Conservation (phyloP, 2,888 invertebrate genomes). For the Muscina levida region DNA sequence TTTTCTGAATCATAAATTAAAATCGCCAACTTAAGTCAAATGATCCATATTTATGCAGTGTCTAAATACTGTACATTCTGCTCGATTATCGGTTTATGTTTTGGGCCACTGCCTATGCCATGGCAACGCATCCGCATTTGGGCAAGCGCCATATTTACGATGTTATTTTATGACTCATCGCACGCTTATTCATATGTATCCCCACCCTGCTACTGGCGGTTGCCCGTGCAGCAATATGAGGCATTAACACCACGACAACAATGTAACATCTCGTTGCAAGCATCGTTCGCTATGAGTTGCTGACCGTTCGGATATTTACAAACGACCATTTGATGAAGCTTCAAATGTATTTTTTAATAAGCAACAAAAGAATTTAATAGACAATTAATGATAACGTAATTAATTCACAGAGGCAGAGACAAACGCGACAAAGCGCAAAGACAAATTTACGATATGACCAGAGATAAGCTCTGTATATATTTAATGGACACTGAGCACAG, state of each 20-base stretch:
- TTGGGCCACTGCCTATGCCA: no score
- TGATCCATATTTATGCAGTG: no score
- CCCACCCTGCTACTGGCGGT: background rate
- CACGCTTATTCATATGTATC: constrained; percentile 4
- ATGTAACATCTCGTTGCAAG: constrained; percentile 22
- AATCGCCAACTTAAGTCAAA: no score
- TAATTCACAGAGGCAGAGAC: constrained; percentile 1
- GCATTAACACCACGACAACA: background rate
- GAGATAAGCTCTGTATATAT: background rate
- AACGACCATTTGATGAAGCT: background rate
- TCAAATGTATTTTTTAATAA: constrained; percentile 26
- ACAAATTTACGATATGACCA: constrained; percentile 5
- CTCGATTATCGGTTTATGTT: no score
- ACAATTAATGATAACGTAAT: constrained; percentile 24
- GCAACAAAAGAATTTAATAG: constrained; percentile 30
- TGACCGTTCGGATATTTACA: background rate
- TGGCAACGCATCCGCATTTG: background rate
- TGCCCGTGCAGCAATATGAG: background rate
- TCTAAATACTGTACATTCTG: no score
- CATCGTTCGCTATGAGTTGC: background rate
- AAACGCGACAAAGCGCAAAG: background rate
- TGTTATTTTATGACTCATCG: constrained; percentile 33
- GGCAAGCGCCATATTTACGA: constrained; percentile 24
- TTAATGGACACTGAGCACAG: constrained; percentile 11
- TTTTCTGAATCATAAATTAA: no score